phyloP scores from a whole-genome alignment of 2,797 vertebrate genomes.

The Pangasius krempfi region DNA sequence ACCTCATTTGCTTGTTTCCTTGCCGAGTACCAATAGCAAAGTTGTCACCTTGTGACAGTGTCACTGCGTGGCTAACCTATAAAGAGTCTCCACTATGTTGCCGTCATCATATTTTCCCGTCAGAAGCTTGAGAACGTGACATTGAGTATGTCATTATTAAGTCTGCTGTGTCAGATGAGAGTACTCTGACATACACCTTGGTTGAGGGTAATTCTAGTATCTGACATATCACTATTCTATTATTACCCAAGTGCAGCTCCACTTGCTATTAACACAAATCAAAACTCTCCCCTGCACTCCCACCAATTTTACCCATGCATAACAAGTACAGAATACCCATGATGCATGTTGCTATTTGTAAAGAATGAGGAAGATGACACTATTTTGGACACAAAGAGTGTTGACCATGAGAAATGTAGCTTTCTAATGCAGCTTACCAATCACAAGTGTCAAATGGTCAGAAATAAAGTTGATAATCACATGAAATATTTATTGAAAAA shows the following conservation, averaged over 20 bases:
- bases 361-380: neutral
- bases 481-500: neutral
- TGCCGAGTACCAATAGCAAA: neutral
- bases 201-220: neutral
- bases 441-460: neutral
- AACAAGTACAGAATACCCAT: neutral
- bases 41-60: neutral
- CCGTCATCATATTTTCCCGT: no score
- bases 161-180: neutral
- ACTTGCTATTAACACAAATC: neutral
- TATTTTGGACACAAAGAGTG: neutral
- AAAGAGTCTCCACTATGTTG: neutral
- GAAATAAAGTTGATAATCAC: neutral
- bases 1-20: neutral
- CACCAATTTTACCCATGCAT: neutral
- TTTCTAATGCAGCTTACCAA: neutral
- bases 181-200: neutral
- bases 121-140: no score
- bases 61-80: neutral
- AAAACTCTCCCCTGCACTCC: neutral
- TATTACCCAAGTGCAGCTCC: neutral
- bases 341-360: neutral
- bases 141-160: neutral
- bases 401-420: neutral
- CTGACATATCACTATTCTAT: neutral